Evolutionary conservation across 1,140 invertebrate genomes (phyloP), one percentile per base, ranked within the genome.

Genomic region (Drusus annulatus): DNA sequence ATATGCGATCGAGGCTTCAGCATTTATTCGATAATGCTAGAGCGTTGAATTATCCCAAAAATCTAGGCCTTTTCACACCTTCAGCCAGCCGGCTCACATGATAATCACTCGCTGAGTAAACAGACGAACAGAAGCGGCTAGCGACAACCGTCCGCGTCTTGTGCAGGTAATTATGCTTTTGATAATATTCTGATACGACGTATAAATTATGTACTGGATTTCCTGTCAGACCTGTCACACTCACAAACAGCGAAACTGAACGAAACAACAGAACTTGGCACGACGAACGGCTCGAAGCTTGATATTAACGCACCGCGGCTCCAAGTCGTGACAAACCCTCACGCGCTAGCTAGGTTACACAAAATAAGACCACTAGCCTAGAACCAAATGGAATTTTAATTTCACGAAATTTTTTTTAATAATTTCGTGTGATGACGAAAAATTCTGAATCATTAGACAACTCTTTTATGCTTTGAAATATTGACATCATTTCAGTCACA

Each of bases 101-200:
- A 52, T 71, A 71, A 50, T 71, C 68, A 71, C 68, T 71, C 68
- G 45, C n/a, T 71, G 15, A 71, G 68, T 71, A 71, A 51, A 71
- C 68, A 71, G 16, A 19, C 23, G 25, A 51, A 71, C 68, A 71
- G 4, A 19, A 71, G 50, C 68, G 21, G 45, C 45, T 23, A 71
- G 15, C 51, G 51, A 71, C 36, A 71, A 51, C 68, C 45, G 45
- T 52, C 45, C 45, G 50, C 13, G 8, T 25, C 45, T 21, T 51
- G 16, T 13, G 68, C 68, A 50, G 68, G 51, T 52, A 71, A 71
- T 71, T 71, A 71, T 23, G 10, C 45, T 71, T 51, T 17, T 52
- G 68, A 71, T 71, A 71, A 52, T 52, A 71, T 16, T 52, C 50
- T 23, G 50, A 71, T 71, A 51, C 50, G 50, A 71, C 45, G 45